Conservation (phyloP, 2,797 vertebrate genomes). For the Dryobates pubescens region DNA sequence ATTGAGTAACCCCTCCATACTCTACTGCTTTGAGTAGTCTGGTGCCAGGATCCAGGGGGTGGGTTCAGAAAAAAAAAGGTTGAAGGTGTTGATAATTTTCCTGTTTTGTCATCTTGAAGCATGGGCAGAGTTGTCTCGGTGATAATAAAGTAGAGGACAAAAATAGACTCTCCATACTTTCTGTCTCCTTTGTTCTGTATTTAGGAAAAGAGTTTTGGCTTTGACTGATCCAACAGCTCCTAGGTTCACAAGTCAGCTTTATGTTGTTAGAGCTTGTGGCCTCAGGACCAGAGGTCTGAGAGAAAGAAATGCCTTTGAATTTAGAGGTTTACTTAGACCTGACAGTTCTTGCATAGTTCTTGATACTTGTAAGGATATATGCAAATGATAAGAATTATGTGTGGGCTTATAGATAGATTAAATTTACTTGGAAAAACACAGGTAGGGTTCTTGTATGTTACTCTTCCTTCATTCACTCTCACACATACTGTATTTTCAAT, state of each 20-base stretch:
- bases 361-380: not conserved
- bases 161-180: not conserved
- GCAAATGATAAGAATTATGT: not conserved
- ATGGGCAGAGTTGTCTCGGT: not conserved
- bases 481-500: not conserved
- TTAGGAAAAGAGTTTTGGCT: not conserved
- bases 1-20: not conserved
- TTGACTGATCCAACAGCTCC: not conserved
- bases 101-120: not conserved
- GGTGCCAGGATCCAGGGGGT: not conserved
- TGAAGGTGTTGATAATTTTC: not conserved
- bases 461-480: not conserved
- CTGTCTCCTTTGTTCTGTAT: not conserved
- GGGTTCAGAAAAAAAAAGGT: not conserved
- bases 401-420: not conserved
- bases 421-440: not conserved
- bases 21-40: not conserved
- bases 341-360: not conserved
- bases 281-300: not conserved
- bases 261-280: not conserved
- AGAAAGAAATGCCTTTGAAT: not conserved
- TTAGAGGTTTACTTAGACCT: not conserved
- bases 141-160: not conserved
- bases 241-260: not conserved
- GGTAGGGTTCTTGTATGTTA: not conserved